Conservation (phyloP, 2,888 invertebrate species). For the Acrobasis consociella region DNA sequence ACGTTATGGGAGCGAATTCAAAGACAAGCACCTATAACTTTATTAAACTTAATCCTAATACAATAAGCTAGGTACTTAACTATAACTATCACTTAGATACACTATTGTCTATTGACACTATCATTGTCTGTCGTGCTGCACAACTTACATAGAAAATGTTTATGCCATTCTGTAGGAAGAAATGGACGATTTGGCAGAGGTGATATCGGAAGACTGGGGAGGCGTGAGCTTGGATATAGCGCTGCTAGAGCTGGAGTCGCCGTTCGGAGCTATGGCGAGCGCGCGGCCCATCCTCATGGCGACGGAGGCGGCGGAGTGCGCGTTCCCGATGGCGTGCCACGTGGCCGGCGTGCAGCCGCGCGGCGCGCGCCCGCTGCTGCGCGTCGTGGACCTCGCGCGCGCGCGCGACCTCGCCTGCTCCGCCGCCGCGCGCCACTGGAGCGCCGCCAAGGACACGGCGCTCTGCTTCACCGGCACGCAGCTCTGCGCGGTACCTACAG, state of each 20-base stretch:
- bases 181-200: constrained; percentile 2
- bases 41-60: too few relatives aligned
- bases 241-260: constrained; percentile 57
- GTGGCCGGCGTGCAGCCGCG: constrained; percentile 44
- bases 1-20: too few relatives aligned
- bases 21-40: too few relatives aligned
- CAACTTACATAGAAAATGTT: too few relatives aligned
- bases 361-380: constrained; percentile 30
- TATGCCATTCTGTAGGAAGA: neutral
- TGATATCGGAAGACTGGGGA: constrained; percentile 23
- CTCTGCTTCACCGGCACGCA: constrained; percentile 55
- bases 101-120: too few relatives aligned
- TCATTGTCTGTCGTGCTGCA: too few relatives aligned
- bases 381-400: constrained; percentile 35
- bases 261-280: constrained; percentile 46
- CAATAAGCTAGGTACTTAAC: too few relatives aligned
- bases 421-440: constrained; percentile 45
- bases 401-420: constrained; percentile 39
- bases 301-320: constrained; percentile 45
- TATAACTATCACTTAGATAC: too few relatives aligned
- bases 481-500: constrained; percentile 50
- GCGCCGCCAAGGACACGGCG: constrained; percentile 43
- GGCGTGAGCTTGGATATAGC: constrained; percentile 49
- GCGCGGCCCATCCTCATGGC: constrained; percentile 61
- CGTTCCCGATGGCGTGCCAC: constrained; percentile 43